phyloP scores from a whole-genome alignment of 2,113 vertebrate species.

The Cyprinodon variegatus region DNA sequence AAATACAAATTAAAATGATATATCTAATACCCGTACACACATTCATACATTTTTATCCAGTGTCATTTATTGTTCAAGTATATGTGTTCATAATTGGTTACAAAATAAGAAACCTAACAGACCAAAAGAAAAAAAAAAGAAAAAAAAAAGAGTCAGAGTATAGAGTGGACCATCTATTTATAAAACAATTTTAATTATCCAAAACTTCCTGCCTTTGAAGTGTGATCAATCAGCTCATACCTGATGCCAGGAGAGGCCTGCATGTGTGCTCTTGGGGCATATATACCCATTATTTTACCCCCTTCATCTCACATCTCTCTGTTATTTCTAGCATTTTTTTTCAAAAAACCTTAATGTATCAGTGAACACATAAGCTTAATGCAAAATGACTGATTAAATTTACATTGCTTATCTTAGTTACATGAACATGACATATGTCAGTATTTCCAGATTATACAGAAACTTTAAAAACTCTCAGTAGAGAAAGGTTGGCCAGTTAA shows the following conservation, averaged over 20 bases:
- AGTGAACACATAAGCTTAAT: neutral
- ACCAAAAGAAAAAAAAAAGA: neutral
- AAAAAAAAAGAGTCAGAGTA: conserved; percentile 35
- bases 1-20: too few species aligned
- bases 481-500: neutral
- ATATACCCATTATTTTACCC: conserved; percentile 24
- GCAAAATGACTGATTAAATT: neutral
- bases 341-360: too few species aligned
- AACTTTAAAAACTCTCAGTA: neutral
- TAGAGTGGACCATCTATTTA: conserved; percentile 71
- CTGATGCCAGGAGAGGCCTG: conserved; percentile 69
- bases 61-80: too few species aligned
- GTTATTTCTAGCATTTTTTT: conserved; percentile 34
- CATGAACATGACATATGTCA: neutral
- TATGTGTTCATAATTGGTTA: too few species aligned
- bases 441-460: neutral
- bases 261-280: conserved; percentile 54
- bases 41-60: too few species aligned
- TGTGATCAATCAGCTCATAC: conserved; percentile 75
- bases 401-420: neutral
- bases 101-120: too few species aligned
- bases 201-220: conserved; percentile 74
- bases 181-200: conserved; percentile 71
- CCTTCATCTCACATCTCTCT: neutral
- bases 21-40: too few species aligned